These are phyloP conservation scores for Brachyrhaphis roseni DNA, from an alignment of 2,797 vertebrate genomes.

Conservation along the genomic window DNA sequence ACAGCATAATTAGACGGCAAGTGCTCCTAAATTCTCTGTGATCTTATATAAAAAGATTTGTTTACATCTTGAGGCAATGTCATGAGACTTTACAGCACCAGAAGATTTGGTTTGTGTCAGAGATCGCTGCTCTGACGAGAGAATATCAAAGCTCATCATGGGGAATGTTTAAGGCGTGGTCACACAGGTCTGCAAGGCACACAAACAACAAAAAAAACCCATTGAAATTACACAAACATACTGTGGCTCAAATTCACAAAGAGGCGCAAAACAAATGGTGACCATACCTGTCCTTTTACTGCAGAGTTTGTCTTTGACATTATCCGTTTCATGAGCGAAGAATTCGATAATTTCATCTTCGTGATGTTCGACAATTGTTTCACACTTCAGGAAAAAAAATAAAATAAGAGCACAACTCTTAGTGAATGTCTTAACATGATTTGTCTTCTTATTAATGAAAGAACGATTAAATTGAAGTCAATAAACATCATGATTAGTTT, in stretches of 20 bases:
- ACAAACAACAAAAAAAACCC: not conserved
- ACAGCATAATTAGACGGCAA: not conserved
- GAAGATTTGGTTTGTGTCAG: constrained; percentile 22
- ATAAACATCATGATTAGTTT: not conserved
- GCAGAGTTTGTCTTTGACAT: constrained; percentile 95
- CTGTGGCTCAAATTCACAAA: not conserved
- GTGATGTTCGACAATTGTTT: constrained; percentile 92
- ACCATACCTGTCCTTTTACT: constrained; percentile 92
- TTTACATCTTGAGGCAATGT: constrained; percentile 25
- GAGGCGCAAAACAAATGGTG: not conserved
- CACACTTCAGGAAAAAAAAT: constrained; percentile 83
- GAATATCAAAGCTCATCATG: constrained; percentile 92
- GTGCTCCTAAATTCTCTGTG: constrained; percentile 27
- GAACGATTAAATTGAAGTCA: not conserved
- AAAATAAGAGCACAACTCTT: not conserved
- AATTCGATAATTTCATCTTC: constrained; percentile 97
- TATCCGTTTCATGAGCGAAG: constrained; percentile 89
- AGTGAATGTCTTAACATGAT: not conserved
- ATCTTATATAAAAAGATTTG: constrained; percentile 25
- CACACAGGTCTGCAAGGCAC: constrained; percentile 88
- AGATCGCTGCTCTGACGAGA: constrained; percentile 10
- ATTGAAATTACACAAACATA: not conserved
- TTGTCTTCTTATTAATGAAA: not conserved
- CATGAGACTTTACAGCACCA: constrained; percentile 44
- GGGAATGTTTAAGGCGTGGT: constrained; percentile 88